phyloP scores from a whole-genome alignment of 53 echinoderm and acorn worm genomes.

The Hippasteria phrygiana region DNA sequence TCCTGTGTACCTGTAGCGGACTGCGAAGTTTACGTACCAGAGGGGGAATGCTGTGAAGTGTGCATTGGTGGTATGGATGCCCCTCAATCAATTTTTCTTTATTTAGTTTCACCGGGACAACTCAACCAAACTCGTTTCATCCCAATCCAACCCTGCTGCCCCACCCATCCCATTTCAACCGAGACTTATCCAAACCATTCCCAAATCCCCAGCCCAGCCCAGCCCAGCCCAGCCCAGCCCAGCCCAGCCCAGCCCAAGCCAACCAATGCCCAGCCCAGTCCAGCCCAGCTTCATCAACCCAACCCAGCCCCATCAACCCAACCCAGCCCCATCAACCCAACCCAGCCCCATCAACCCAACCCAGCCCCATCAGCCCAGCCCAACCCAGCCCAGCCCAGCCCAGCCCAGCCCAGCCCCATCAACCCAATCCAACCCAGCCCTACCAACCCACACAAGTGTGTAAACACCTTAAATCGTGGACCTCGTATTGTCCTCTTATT shows the following conservation, averaged over 20 bases:
- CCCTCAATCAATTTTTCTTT: too few relatives aligned
- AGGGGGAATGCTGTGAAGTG: conserved; percentile 41
- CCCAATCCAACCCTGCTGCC: neutral
- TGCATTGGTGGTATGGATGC: conserved; percentile 27
- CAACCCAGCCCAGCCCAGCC: neutral
- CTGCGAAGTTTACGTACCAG: neutral
- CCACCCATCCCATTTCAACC: neutral
- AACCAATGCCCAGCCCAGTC: neutral
- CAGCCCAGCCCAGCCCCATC: neutral
- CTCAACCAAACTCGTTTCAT: too few relatives aligned
- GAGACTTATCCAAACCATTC: neutral
- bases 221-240: neutral
- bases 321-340: neutral
- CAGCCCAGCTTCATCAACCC: neutral
- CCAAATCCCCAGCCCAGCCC: neutral
- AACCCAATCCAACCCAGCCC: neutral
- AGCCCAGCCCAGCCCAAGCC: neutral
- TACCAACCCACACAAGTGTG: too few relatives aligned
- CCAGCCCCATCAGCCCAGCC: neutral
- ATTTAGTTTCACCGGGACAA: too few relatives aligned
- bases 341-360: neutral
- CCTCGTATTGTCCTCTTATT: too few relatives aligned
- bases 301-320: neutral
- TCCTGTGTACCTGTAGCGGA: neutral
- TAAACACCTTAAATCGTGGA: too few relatives aligned